Conservation (phyloP, 1,140 invertebrate genomes). For the Drosophila guanche region DNA sequence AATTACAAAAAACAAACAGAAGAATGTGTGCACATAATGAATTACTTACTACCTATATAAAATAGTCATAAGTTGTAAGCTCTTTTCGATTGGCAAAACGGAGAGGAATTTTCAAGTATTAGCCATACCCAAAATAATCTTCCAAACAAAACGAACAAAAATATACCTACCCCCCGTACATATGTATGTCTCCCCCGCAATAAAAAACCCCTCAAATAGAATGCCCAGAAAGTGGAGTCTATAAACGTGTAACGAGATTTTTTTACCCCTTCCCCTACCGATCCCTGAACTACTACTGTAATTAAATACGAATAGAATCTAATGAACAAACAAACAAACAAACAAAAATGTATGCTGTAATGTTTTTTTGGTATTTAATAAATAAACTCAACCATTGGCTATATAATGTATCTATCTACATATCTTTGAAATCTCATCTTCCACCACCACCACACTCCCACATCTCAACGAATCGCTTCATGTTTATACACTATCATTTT, state of each 20-base stretch:
- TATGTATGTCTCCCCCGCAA: slow-evolving; percentile 1
- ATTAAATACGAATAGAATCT: slow-evolving; percentile 67
- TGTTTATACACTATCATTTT: slow-evolving; percentile 79
- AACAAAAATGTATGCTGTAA: slow-evolving; percentile 42
- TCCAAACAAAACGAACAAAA: slow-evolving; percentile 9
- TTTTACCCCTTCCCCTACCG: slow-evolving; percentile 5
- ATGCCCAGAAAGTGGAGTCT: slow-evolving; percentile 75
- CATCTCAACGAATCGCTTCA: slow-evolving; percentile 42
- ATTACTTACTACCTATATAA: slow-evolving; percentile 51
- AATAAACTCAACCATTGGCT: slow-evolving; percentile 47
- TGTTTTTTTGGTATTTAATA: slow-evolving; percentile 59
- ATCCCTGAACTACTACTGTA: slow-evolving; percentile 38
- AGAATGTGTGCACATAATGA: slow-evolving; percentile 45
- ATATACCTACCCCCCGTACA: not conserved
- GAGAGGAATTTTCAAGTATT: slow-evolving; percentile 69
- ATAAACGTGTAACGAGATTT: slow-evolving; percentile 70
- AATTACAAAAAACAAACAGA: slow-evolving; percentile 31
- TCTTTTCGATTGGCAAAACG: slow-evolving; percentile 52
- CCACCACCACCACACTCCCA: slow-evolving; percentile 1
- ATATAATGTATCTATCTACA: slow-evolving; percentile 27
- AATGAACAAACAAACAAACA: slow-evolving; percentile 39
- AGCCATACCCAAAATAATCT: slow-evolving; percentile 41
- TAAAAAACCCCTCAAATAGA: no score
- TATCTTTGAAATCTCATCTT: slow-evolving; percentile 52
- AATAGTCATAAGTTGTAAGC: slow-evolving; percentile 79